These are phyloP conservation scores for Argynnis bischoffii DNA, from an alignment of 2,888 invertebrate genomes.

Conservation along the genomic window DNA sequence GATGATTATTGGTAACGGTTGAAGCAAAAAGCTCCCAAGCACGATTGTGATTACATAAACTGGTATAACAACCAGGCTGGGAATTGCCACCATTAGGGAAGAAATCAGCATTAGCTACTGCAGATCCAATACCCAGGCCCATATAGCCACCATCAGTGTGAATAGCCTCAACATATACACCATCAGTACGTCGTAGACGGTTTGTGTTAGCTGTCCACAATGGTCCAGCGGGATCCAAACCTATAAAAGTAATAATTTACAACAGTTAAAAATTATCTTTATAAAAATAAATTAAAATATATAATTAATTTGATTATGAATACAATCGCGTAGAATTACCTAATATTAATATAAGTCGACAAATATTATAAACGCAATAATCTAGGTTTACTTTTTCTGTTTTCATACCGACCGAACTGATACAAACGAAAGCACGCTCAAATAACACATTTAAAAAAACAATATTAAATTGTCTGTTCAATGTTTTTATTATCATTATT, in stretches of 20 bases:
- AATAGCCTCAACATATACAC: conserved; percentile 66
- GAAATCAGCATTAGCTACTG: conserved; percentile 78
- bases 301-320: not conserved
- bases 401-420: no score
- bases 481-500: no score
- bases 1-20: conserved; percentile 51
- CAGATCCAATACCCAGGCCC: conserved; percentile 48
- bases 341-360: no score
- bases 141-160: conserved; percentile 60
- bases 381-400: no score
- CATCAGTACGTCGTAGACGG: conserved; percentile 55
- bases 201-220: conserved; percentile 53
- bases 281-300: not conserved
- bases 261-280: not conserved
- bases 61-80: conserved; percentile 57
- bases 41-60: conserved; percentile 56
- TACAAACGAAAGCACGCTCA: no score
- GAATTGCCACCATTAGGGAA: conserved; percentile 79
- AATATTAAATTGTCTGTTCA: no score
- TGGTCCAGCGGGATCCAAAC: conserved; percentile 70
- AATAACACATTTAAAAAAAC: no score
- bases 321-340: no score
- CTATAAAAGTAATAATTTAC: conserved; percentile 44
- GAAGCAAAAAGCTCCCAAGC: conserved; percentile 58
- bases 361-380: no score